Conservation (phyloP, 2,888 invertebrate genomes). For the Caradrina kadenii region DNA sequence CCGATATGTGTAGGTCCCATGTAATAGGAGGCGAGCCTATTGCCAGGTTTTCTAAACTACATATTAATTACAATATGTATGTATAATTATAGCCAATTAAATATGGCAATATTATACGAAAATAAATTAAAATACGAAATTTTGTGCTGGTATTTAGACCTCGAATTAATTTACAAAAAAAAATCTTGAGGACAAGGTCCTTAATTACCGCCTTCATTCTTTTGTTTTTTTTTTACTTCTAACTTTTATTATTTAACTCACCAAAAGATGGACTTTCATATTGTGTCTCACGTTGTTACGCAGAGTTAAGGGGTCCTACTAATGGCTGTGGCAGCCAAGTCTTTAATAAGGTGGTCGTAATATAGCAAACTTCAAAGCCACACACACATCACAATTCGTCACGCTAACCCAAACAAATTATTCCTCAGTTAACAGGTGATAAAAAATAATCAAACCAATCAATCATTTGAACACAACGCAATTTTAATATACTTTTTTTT, state of each 20-base stretch:
- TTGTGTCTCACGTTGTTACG: background rate
- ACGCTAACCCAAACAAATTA: slow-evolving; percentile 25
- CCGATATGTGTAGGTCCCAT: no score
- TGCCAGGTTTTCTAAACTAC: no score
- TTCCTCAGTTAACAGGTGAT: slow-evolving; percentile 13
- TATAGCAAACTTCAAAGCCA: background rate
- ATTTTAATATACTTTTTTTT: slow-evolving; percentile 15
- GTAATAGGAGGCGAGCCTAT: no score
- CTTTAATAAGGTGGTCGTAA: background rate
- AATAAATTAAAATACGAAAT: no score
- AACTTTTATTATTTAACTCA: slow-evolving; percentile 17
- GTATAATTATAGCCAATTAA: no score
- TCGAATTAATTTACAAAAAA: no score
- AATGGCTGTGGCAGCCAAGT: background rate
- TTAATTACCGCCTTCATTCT: no score
- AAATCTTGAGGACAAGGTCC: no score
- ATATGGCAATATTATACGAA: no score
- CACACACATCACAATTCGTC: slow-evolving; percentile 23
- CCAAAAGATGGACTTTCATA: slow-evolving; percentile 33
- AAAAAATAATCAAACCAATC: slow-evolving; percentile 21
- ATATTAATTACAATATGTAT: no score
- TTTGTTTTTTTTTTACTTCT: no score
- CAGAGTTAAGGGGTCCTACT: background rate
- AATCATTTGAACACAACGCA: slow-evolving; percentile 29
- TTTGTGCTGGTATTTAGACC: no score